phyloP scores from a whole-genome alignment of 2,113 vertebrate species.

The Gobiocypris rarus region DNA sequence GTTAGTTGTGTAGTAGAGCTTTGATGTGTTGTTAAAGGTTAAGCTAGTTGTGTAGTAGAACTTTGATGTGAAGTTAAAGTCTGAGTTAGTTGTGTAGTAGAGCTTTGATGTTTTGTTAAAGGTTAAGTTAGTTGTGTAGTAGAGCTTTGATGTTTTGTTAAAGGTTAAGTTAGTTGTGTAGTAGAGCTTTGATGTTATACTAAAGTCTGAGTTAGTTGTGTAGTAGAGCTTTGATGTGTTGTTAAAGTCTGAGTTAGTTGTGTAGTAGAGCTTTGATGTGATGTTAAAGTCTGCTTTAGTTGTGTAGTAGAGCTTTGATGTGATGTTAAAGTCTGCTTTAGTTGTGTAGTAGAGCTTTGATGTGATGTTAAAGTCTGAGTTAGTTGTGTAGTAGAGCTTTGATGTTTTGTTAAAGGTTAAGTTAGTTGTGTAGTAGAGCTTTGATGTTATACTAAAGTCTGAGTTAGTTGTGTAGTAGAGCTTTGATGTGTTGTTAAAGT shows the following conservation, averaged over 20 bases:
- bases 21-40: neutral
- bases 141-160: neutral
- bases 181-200: accelerated
- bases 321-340: neutral
- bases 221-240: neutral
- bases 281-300: neutral
- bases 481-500: neutral
- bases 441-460: neutral
- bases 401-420: too few relatives aligned
- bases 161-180: neutral
- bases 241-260: neutral
- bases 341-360: neutral
- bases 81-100: neutral
- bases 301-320: neutral
- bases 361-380: neutral
- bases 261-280: neutral
- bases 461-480: neutral
- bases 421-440: neutral
- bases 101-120: neutral
- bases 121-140: neutral
- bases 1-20: neutral
- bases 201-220: neutral
- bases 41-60: neutral
- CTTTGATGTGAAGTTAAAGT: neutral
- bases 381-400: neutral